These are phyloP conservation scores for Caracal caracal DNA, from an alignment of 2,113 vertebrate genomes.

Conservation along the genomic window DNA sequence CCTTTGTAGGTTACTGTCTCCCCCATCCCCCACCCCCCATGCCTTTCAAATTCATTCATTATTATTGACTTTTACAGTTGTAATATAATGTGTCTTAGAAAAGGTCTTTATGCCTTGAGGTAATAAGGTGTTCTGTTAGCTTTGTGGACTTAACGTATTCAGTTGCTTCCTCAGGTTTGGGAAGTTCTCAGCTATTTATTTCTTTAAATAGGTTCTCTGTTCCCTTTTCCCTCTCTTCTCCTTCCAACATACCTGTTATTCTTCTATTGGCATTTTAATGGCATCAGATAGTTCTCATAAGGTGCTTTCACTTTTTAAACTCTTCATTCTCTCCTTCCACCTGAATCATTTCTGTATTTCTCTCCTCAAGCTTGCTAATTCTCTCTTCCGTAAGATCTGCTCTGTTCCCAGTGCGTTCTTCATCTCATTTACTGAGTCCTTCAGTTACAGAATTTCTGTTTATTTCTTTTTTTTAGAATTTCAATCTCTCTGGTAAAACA, in stretches of 20 bases:
- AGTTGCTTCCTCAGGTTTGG: background rate
- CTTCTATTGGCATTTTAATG: background rate
- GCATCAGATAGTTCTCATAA: background rate
- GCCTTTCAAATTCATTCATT: background rate
- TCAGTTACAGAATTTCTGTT: background rate
- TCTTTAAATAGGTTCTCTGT: background rate
- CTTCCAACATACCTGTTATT: background rate
- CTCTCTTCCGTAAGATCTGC: background rate
- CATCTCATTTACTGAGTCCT: background rate
- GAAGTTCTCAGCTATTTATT: background rate
- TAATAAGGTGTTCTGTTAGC: background rate
- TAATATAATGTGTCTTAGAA: background rate
- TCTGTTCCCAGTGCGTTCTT: background rate
- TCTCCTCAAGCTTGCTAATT: background rate
- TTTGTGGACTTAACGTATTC: background rate
- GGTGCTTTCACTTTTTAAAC: background rate
- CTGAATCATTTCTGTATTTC: background rate
- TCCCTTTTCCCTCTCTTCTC: background rate
- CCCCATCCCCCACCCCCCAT: too few relatives aligned
- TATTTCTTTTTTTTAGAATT: background rate
- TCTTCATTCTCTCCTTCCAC: background rate
- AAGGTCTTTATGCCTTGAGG: background rate
- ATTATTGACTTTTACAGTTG: background rate
- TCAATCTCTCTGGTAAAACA: background rate
- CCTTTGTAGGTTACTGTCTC: background rate